Evolutionary conservation across 2,113 vertebrate species (phyloP).

Genomic region (Abramis brama): DNA sequence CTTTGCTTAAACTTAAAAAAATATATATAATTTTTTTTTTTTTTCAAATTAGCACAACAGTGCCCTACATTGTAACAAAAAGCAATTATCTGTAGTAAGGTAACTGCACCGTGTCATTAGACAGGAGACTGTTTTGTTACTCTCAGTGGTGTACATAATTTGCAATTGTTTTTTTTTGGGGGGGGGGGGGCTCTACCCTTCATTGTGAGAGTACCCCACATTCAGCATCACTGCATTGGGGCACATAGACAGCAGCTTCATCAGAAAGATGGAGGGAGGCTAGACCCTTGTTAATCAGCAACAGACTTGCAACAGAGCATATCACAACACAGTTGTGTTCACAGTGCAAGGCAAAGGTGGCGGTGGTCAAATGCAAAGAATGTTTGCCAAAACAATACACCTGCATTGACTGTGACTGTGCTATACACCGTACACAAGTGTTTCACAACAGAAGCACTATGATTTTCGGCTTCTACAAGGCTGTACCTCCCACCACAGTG

Average conservation of each 20-base stretch:
- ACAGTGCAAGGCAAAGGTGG: not conserved
- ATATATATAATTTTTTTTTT: no score
- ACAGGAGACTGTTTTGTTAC: not conserved
- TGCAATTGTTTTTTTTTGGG: not conserved
- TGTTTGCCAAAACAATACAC: not conserved
- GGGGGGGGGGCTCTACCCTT: not conserved
- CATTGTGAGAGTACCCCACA: not conserved
- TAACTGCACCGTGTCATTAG: not conserved
- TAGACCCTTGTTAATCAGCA: not conserved
- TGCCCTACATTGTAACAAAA: not conserved
- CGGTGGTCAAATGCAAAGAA: not conserved
- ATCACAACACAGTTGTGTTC: not conserved
- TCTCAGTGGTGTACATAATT: not conserved
- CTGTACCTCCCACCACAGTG: not conserved
- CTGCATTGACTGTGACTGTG: not conserved
- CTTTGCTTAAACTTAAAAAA: no score
- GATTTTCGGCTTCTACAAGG: not conserved
- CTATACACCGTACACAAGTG: not conserved
- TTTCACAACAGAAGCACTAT: not conserved
- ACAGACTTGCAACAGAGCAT: not conserved
- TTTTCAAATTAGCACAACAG: not conserved
- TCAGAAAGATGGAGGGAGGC: slow-evolving; percentile 1
- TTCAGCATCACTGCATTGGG: not conserved
- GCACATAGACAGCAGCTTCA: not conserved
- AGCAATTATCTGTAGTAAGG: not conserved